Evolutionary conservation across 2,888 invertebrate genomes (phyloP).

Genomic region (Ectobius pallidus): DNA sequence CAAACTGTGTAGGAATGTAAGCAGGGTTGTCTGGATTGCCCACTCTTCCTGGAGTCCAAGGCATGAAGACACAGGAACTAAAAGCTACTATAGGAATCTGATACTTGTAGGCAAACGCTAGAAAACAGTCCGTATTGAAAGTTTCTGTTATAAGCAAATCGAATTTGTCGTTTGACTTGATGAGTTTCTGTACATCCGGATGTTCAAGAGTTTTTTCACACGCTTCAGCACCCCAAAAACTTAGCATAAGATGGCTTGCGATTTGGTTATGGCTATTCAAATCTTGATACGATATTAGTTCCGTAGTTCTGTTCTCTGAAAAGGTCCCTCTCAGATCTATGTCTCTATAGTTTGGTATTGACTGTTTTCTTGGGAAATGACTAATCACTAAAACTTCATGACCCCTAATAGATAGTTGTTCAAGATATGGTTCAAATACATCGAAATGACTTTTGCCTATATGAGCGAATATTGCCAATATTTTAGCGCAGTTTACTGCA

Average conservation of each 20-base stretch:
- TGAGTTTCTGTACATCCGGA: neutral
- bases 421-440: constrained; percentile 54
- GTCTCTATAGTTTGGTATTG: constrained; percentile 53
- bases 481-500: constrained; percentile 48
- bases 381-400: constrained; percentile 62
- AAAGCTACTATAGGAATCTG: constrained; percentile 40
- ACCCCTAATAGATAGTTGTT: constrained; percentile 58
- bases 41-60: constrained; percentile 40
- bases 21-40: constrained; percentile 46
- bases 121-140: constrained; percentile 48
- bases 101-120: constrained; percentile 46
- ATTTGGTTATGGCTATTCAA: neutral
- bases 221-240: neutral
- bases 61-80: constrained; percentile 41
- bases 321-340: constrained; percentile 31
- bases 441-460: constrained; percentile 59
- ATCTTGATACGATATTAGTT: constrained; percentile 2
- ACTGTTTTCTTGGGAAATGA: constrained; percentile 52
- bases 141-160: constrained; percentile 49
- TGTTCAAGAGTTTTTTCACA: constrained; percentile 11
- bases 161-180: constrained; percentile 28
- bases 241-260: constrained; percentile 8
- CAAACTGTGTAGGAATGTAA: constrained; percentile 46
- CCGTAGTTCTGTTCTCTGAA: constrained; percentile 5
- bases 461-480: constrained; percentile 59